phyloP scores from a whole-genome alignment of 2,888 invertebrate species.

The Tetrapedia diversipes region DNA sequence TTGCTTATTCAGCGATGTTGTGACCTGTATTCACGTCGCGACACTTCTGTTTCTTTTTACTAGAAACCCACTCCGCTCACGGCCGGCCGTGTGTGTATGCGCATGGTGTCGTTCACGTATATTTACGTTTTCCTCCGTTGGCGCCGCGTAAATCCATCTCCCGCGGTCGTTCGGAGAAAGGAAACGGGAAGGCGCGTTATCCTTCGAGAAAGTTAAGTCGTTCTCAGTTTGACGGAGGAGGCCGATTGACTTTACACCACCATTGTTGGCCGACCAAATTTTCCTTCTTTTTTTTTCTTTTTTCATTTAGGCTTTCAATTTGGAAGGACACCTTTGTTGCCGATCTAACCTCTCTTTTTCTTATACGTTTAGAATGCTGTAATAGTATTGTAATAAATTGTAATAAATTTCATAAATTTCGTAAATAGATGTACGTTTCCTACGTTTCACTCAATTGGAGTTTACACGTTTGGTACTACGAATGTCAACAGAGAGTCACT shows the following conservation, averaged over 20 bases:
- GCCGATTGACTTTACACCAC: conserved; percentile 19
- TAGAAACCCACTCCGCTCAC: conserved; percentile 68
- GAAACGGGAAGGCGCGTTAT: conserved; percentile 45
- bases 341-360: not conserved
- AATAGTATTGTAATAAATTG: too few species aligned
- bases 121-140: conserved; percentile 57
- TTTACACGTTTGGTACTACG: too few species aligned
- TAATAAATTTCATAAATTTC: too few species aligned
- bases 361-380: too few species aligned
- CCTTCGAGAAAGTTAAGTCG: conserved; percentile 60
- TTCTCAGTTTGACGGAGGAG: conserved; percentile 42
- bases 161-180: conserved; percentile 43
- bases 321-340: conserved; percentile 2
- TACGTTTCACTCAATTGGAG: too few species aligned
- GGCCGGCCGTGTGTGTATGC: conserved; percentile 13
- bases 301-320: not conserved
- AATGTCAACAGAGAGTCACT: conserved; percentile 7
- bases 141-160: conserved; percentile 57
- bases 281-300: not conserved
- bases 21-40: conserved; percentile 78
- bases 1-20: conserved; percentile 80
- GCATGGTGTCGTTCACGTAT: conserved; percentile 27
- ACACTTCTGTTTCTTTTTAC: conserved; percentile 71
- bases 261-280: conserved; percentile 20
- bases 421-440: too few species aligned